Base-by-base conservation (phyloP, 2,113 vertebrate species). In the Trachemys scripta region DNA sequence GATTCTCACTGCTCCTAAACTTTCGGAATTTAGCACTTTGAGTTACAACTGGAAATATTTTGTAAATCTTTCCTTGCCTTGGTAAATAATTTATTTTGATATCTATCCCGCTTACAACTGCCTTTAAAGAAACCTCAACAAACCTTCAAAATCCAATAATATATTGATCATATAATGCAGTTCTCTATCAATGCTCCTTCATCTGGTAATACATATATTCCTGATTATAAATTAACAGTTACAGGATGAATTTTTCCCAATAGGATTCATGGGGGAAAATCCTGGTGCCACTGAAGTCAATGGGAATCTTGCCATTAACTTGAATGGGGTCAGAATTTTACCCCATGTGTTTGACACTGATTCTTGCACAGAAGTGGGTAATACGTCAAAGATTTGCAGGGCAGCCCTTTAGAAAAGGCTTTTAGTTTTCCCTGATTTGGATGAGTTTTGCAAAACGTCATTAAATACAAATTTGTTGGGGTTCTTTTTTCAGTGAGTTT, bases 401-500 rank as follows among this genome's bases (percentile, higher is more conserved):
- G 53, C 45, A 94, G n/a, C 6, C 3, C 49, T 65, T 72, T 75
- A 79, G 62, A 94, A 95, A 83, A 53, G 47, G 4, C 17, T 92
- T 96, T 94, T 84, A 14, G 75, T 94, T 95, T 95, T 81, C 81
- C 75, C 82, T 50, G 51, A 45, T 90, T 89, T 91, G 81, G 89
- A 47, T 69, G 92, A 84, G 47, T 82, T 88, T 91, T 90, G 91
- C 84, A 83, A 92, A 95, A 93, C 92, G 82, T 94, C 80, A 85
- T 88, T 65, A 10, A 91, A 89, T 83, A 90, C 29, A 69, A 79
- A 82, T 57, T 35, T 95, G 78, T 93, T 91, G 90, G 92, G 31
- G 51, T 80, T 96, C 90, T 83, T 87, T 96, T 83, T 62, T 96
- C 94, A 96, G 92, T 91, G 86, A 95, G 29, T 89, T 75, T 92